Percentiles rank a stretch among this genome's conserved stretches.
phyloP scores from a whole-genome alignment of 2,797 vertebrate genomes.

The Gymnocypris eckloni region DNA sequence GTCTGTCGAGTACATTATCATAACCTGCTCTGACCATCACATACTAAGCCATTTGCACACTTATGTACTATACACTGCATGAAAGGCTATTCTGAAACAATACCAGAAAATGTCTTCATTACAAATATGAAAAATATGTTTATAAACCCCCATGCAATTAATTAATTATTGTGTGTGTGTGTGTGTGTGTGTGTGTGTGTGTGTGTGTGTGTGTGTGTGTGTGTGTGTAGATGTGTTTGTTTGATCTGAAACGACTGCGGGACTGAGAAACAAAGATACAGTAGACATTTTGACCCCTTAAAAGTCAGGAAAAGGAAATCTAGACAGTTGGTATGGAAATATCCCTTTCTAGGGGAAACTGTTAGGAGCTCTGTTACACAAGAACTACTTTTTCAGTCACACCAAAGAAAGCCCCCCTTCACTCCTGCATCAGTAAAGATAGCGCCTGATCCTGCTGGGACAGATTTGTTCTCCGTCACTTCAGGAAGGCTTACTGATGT shows the following conservation, averaged over 20 bases:
- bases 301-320: neutral
- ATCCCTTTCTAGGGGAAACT: neutral
- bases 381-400: neutral
- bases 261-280: neutral
- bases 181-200: too few relatives aligned
- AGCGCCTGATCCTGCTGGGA: slow-evolving; percentile 36
- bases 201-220: too few relatives aligned
- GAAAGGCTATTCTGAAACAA: neutral
- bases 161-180: neutral
- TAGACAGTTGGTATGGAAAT: neutral
- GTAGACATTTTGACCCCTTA: slow-evolving; percentile 24
- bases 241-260: neutral
- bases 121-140: neutral
- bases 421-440: slow-evolving; percentile 36
- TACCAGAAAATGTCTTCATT: neutral
- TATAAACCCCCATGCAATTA: neutral
- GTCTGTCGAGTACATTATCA: neutral
- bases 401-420: slow-evolving; percentile 7
- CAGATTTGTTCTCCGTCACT: slow-evolving; percentile 38
- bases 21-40: neutral
- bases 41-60: neutral
- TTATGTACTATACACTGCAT: neutral
- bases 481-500: slow-evolving; percentile 35
- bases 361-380: neutral
- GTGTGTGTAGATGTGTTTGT: neutral